Base-by-base conservation (phyloP, 2,888 invertebrate genomes). In the Sesia bembeciformis region DNA sequence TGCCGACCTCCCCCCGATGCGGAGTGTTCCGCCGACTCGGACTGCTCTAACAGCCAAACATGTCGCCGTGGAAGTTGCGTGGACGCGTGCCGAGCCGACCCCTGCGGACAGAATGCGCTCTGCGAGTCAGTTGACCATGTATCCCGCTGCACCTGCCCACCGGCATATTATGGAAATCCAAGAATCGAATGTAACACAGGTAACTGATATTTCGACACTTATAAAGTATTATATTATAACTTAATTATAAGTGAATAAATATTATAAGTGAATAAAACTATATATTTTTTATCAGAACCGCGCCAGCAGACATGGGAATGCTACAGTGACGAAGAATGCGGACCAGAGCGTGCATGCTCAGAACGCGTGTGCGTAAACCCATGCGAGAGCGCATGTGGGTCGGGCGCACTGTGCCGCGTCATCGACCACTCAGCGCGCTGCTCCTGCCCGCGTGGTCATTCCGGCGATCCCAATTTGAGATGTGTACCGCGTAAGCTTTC, bases 31-130 rank as follows among this genome's bases (percentile, higher is more conserved):
- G 82, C 88, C 0, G 95, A 96, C 76, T 88, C 92, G 1, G 96
- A 97, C 60, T 97, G 97, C 72, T 84, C 90, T 4, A 92, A 93
- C 58, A 88, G 91, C 0, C 94, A 96, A 66, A 92, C 93, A 59
- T 97, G 96, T 72, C 90, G 94, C 41, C 91, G 92, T 53, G 95
- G 95, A 63, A 91, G 87, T 55, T 97, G 97, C 73, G 85, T 94
- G 4, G 94, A 95, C 56, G 96, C 96, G 4, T 97, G 97, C 67
- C 91, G 91, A 59, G 90, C 94, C 3, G 93, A 94, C 62, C 90
- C 91, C 40, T 97, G 97, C 68, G 97, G 97, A 56, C 90, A 94
- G 52, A 96, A 96, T 69, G 96, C 97, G 3, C 91, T 94, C 58
- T 97, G 97, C 71, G 92, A 91, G 70, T 93, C 96, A 0, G 74